Evolutionary conservation across 2,797 vertebrate species (phyloP).

Genomic region (Neoniphon sammara): DNA sequence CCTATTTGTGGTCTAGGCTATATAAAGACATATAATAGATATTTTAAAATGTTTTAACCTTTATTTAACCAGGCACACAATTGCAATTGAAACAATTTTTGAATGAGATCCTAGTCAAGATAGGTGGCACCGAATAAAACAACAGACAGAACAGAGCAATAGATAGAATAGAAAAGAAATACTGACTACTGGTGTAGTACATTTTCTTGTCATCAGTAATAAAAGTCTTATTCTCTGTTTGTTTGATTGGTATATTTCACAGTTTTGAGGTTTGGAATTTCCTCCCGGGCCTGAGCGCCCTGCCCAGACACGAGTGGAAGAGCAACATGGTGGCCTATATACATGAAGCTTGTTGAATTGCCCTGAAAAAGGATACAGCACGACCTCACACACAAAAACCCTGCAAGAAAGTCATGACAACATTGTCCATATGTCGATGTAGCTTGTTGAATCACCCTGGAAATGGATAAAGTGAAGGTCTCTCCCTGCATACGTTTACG

Average conservation of each 20-base stretch:
- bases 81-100: too few species aligned
- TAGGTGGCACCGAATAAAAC: too few species aligned
- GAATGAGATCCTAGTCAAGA: too few species aligned
- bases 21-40: neutral
- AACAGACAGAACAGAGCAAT: too few species aligned
- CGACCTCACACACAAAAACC: slow-evolving; percentile 19
- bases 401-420: neutral
- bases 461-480: neutral
- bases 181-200: too few species aligned
- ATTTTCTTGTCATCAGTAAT: too few species aligned
- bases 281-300: slow-evolving; percentile 6
- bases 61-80: too few species aligned
- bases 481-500: neutral
- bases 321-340: slow-evolving; percentile 71
- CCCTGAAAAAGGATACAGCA: slow-evolving; percentile 54
- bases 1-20: neutral
- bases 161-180: too few species aligned
- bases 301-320: slow-evolving; percentile 31
- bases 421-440: neutral
- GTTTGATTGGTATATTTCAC: slow-evolving; percentile 10
- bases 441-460: neutral
- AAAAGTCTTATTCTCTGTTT: too few species aligned
- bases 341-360: slow-evolving; percentile 43
- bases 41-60: too few species aligned
- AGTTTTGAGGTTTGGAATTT: slow-evolving; percentile 48